A percentile compares a stretch with the other conserved stretches of the same genome.
Evolutionary conservation across 2,113 vertebrate species (phyloP).

Genomic region (Orthochromis indermauri): DNA sequence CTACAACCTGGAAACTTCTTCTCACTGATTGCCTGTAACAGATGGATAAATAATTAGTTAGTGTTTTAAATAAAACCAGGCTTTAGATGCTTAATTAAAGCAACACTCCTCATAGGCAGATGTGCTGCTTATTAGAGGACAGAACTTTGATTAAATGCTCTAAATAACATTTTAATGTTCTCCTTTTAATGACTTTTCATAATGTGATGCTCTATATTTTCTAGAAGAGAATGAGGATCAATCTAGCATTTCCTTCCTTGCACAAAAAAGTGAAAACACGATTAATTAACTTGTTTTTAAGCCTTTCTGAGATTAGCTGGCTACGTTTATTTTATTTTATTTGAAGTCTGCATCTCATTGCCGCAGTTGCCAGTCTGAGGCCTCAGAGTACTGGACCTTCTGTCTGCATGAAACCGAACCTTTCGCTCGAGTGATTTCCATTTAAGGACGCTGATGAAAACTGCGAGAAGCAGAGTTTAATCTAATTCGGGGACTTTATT

Average conservation of each 20-base stretch:
- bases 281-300: conserved; percentile 25
- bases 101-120: neutral
- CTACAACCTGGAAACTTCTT: neutral
- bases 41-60: neutral
- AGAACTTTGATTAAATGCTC: neutral
- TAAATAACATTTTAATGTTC: neutral
- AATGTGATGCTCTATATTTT: neutral
- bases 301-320: neutral
- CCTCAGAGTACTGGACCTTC: conserved; percentile 1
- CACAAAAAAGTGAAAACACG: neutral
- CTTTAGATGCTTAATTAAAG: neutral
- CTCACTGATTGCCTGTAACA: neutral
- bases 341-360: conserved; percentile 5
- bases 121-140: neutral
- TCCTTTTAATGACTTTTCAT: neutral
- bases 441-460: conserved; percentile 23
- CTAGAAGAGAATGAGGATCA: neutral
- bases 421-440: conserved; percentile 31
- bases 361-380: neutral
- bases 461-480: conserved; percentile 23
- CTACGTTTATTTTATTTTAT: neutral
- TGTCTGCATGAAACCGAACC: neutral
- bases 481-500: conserved; percentile 32
- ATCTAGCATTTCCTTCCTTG: neutral
- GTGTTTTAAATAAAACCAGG: neutral